Conservation (phyloP, 2,113 vertebrate species). For the Burhinus oedicnemus region DNA sequence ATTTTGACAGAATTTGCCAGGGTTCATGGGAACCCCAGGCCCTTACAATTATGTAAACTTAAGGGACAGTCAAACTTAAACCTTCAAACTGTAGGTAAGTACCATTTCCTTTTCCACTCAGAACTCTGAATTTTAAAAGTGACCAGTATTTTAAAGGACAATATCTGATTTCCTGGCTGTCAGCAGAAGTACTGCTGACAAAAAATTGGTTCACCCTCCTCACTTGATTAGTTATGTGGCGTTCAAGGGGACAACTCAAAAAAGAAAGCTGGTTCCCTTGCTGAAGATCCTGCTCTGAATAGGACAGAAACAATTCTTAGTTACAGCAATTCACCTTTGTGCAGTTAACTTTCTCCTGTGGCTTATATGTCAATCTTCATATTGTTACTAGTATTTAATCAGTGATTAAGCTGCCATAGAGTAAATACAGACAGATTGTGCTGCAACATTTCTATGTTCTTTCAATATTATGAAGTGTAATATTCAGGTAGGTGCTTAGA, state of each 20-base stretch:
- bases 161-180: background rate
- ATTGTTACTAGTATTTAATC: conserved; percentile 37
- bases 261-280: background rate
- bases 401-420: conserved; percentile 33
- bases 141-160: background rate
- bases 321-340: conserved; percentile 11
- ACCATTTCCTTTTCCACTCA: background rate
- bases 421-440: conserved; percentile 49
- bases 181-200: background rate
- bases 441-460: conserved; percentile 22
- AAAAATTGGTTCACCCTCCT: background rate
- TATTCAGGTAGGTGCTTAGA: conserved; percentile 48
- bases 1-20: background rate
- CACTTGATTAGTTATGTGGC: background rate
- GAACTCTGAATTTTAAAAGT: background rate
- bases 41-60: background rate
- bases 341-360: background rate
- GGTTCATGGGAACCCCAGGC: background rate
- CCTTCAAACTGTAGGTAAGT: background rate
- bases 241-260: background rate
- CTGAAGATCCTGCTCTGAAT: background rate
- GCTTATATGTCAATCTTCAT: background rate
- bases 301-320: background rate
- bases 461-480: conserved; percentile 54
- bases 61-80: background rate